These are phyloP conservation scores for Phainopepla nitens DNA, from an alignment of 2,113 vertebrate species.

Conservation along the genomic window DNA sequence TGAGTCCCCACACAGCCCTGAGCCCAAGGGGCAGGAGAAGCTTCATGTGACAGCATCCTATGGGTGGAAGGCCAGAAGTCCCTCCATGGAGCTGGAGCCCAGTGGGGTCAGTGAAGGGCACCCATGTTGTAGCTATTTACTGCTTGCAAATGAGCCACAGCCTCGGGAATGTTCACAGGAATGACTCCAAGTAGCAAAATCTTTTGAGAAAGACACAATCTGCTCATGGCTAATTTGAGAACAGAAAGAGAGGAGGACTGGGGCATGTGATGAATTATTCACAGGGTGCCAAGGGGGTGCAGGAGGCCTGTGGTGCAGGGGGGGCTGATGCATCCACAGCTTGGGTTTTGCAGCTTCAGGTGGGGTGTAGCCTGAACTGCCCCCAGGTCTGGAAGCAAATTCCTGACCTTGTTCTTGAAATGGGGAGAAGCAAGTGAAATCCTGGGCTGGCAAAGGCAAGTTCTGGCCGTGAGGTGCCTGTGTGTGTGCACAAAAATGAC, in stretches of 20 bases:
- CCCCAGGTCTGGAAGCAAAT: neutral
- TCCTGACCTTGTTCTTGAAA: neutral
- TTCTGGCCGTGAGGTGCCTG: fast-evolving
- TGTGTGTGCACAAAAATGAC: neutral
- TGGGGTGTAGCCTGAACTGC: neutral
- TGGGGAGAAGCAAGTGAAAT: neutral
- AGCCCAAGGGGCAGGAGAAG: neutral
- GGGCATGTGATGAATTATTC: conserved; percentile 3
- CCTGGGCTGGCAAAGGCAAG: neutral
- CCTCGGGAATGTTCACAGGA: neutral
- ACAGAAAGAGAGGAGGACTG: neutral
- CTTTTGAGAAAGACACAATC: neutral
- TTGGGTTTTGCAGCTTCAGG: neutral
- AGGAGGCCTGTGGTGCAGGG: neutral
- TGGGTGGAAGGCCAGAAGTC: neutral
- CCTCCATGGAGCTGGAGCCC: neutral
- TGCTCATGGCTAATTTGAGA: conserved; percentile 9
- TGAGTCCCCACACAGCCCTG: neutral
- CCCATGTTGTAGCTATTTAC: neutral
- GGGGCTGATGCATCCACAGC: neutral
- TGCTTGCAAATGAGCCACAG: neutral
- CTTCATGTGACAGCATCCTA: neutral
- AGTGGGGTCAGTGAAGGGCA: neutral
- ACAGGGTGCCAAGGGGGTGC: neutral
- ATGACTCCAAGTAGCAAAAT: neutral